phyloP scores from a whole-genome alignment of 2,113 vertebrate genomes.

The Globicephala melas region DNA sequence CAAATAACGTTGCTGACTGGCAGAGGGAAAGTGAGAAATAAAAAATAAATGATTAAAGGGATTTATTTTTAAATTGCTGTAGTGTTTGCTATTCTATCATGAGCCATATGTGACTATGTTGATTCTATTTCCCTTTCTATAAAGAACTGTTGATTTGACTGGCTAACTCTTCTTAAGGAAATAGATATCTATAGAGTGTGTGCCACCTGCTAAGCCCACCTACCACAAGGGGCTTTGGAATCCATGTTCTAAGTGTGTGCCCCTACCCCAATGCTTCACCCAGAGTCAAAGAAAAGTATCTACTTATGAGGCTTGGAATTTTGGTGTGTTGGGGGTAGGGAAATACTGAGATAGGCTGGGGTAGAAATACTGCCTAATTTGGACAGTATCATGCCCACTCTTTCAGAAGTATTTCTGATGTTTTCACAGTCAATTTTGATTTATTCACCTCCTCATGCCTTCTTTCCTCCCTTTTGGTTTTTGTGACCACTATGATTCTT shows the following conservation, averaged over 20 bases:
- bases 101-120: not conserved
- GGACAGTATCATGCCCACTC: not conserved
- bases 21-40: slow-evolving; percentile 8
- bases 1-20: not conserved
- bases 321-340: accelerated
- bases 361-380: not conserved
- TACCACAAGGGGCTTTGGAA: not conserved
- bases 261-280: not conserved
- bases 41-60: not conserved
- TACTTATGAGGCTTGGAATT: not conserved
- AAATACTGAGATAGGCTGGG: not conserved
- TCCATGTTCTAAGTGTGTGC: not conserved
- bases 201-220: not conserved
- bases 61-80: not conserved
- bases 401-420: not conserved
- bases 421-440: not conserved
- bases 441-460: not conserved
- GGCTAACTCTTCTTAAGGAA: not conserved
- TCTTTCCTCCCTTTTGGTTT: not conserved
- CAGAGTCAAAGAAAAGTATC: not conserved
- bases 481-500: slow-evolving; percentile 71
- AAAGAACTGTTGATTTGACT: not conserved
- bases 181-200: not conserved
- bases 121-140: slow-evolving; percentile 15
- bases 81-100: not conserved